phyloP scores from a whole-genome alignment of 2,888 invertebrate species.

The Dryobotodes eremita region DNA sequence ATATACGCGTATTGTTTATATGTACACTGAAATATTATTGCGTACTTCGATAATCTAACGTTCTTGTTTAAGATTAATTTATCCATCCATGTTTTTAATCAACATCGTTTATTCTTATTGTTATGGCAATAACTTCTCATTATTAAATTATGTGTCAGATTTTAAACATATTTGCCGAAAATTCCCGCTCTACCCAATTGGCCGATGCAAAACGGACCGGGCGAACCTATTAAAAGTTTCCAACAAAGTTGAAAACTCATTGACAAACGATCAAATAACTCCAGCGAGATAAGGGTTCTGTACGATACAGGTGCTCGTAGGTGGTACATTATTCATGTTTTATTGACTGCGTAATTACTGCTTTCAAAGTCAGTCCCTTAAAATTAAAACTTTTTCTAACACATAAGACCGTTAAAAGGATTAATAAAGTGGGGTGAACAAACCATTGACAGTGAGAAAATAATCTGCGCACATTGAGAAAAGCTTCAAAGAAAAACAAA shows the following conservation, averaged over 20 bases:
- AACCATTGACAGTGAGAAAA: conserved; percentile 36
- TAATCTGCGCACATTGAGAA: conserved; percentile 29
- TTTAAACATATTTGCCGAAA: conserved; percentile 14
- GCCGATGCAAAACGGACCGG: conserved; percentile 38
- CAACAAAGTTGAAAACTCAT: conserved; percentile 51
- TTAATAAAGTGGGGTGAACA: conserved; percentile 21
- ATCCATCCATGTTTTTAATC: not conserved
- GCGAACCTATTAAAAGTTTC: conserved; percentile 60
- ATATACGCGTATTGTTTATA: conserved; percentile 7
- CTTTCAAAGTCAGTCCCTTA: conserved; percentile 3
- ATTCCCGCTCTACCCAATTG: conserved; percentile 21
- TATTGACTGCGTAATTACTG: conserved; percentile 30
- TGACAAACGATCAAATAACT: conserved; percentile 49
- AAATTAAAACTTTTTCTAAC: not conserved
- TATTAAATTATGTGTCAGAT: conserved; percentile 17
- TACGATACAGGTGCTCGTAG: conserved; percentile 23
- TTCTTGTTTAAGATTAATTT: not conserved
- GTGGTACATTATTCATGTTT: conserved; percentile 22
- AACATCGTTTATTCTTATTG: conserved; percentile 10
- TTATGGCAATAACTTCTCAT: conserved; percentile 15
- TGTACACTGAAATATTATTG: not conserved
- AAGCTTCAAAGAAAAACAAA: conserved; percentile 47
- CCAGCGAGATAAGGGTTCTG: conserved; percentile 32
- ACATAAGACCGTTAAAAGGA: not conserved
- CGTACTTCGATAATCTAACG: not conserved